Evolutionary conservation across 2,113 vertebrate species (phyloP), one percentile per base, ranked within the genome.

Genomic region (Haemorhous mexicanus): DNA sequence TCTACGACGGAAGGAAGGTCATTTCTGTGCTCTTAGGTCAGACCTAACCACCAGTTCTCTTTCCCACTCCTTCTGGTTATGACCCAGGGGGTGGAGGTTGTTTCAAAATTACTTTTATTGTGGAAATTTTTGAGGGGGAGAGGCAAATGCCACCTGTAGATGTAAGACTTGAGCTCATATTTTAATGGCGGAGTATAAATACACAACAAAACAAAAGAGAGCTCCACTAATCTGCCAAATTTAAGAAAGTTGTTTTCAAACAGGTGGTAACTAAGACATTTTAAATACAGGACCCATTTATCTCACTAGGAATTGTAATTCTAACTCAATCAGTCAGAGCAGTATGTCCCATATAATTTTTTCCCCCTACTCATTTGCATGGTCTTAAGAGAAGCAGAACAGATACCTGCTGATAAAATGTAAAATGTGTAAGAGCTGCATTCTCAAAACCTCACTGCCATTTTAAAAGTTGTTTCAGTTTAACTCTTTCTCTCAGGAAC

Each of bases 41-140:
- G 22, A 56, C 26, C 24, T 44, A 39, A 53, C 28, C 33, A 44
- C 12, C 47, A 75, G 13, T 33, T 52, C 21, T 20, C 37, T 47
- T 66, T 70, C 62, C 67, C 32, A 14, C 30, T 76, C 30, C 7
- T 62, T 64, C 24, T 50, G 35, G 11, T 69, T 84, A 62, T 43
- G 49, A 74, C 20, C 17, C 3, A 3, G 21, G 2, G 8, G 16
- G 5, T 18, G 18, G 2, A 4, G 1, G 2, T 19, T 78, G 39
- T 59, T 90, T 79, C 23, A 35, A 72, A 83, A 64, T 35, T 55
- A 11, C 33, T 78, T 88, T 52, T 61, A 68, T 55, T 26, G 33
- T 24, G 47, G 43, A 84, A 76, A 9, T 13, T 35, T 87, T 47
- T 24, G 13, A 13, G 76, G 24, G n/a, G 17, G 44, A 33, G n/a